Conservation (phyloP, 2,113 vertebrate species). For the Callipepla californica region DNA sequence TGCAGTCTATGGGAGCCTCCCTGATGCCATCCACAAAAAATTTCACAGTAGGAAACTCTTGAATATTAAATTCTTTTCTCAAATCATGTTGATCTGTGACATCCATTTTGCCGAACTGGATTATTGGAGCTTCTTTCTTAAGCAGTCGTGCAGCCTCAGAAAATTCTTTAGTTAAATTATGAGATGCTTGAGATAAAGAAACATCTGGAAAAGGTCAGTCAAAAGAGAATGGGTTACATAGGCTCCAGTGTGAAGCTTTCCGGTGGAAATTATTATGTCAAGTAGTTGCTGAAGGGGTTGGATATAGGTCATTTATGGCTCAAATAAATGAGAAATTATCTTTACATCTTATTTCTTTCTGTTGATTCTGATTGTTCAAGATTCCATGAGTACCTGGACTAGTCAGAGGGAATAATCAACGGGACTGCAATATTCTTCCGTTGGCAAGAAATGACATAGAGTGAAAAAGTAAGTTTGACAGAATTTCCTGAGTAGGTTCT, state of each 20-base stretch:
- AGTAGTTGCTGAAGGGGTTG: neutral
- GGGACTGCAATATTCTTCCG: neutral
- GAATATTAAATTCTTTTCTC: constrained; percentile 81
- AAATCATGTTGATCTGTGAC: constrained; percentile 83
- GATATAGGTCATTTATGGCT: neutral
- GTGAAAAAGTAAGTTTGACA: neutral
- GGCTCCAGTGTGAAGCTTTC: neutral
- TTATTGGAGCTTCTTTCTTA: constrained; percentile 78
- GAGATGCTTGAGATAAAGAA: constrained; percentile 79
- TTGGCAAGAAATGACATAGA: neutral
- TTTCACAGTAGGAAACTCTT: constrained; percentile 77
- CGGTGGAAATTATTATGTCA: neutral
- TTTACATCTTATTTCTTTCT: neutral
- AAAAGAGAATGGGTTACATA: neutral
- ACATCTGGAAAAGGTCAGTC: constrained; percentile 76
- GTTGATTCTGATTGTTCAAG: neutral
- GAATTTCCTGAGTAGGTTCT: neutral
- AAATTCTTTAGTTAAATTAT: constrained; percentile 80
- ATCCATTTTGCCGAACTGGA: constrained; percentile 86
- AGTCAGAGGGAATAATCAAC: neutral
- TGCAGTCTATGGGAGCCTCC: constrained; percentile 82
- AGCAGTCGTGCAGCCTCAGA: constrained; percentile 82
- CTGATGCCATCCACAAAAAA: constrained; percentile 88
- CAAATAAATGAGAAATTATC: neutral
- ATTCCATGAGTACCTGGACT: neutral